Conservation (phyloP, 2,113 vertebrate genomes). For the Potamarius usumacintae region DNA sequence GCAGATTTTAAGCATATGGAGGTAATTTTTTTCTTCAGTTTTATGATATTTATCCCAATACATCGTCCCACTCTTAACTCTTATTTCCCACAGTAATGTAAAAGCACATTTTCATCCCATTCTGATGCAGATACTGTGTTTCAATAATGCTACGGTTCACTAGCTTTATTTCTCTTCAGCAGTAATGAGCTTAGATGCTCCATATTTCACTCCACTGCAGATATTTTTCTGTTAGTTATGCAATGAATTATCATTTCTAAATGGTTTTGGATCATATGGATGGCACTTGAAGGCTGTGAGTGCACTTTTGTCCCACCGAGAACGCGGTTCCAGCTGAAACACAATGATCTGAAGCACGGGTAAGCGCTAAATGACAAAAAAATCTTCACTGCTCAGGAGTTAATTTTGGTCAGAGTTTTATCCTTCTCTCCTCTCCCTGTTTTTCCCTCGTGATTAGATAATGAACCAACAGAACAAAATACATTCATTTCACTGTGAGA, state of each 20-base stretch:
- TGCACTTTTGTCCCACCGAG: background rate
- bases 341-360: background rate
- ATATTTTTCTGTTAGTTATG: constrained; percentile 9
- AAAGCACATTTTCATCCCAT: background rate
- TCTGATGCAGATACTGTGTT: background rate
- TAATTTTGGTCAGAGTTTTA: background rate
- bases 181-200: background rate
- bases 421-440: too few species aligned
- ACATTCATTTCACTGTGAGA: background rate
- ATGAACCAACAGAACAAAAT: background rate
- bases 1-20: background rate
- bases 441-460: background rate
- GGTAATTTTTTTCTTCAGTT: background rate
- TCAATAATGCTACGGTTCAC: background rate
- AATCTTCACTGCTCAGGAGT: background rate
- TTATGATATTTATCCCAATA: background rate
- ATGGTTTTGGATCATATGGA: constrained; percentile 3
- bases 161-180: background rate
- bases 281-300: background rate
- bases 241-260: background rate
- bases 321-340: background rate
- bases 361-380: background rate
- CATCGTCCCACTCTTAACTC: background rate
- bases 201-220: background rate
- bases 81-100: background rate